Evolutionary conservation across 2,113 vertebrate species (phyloP).

Genomic region (Xenopus laevis): DNA sequence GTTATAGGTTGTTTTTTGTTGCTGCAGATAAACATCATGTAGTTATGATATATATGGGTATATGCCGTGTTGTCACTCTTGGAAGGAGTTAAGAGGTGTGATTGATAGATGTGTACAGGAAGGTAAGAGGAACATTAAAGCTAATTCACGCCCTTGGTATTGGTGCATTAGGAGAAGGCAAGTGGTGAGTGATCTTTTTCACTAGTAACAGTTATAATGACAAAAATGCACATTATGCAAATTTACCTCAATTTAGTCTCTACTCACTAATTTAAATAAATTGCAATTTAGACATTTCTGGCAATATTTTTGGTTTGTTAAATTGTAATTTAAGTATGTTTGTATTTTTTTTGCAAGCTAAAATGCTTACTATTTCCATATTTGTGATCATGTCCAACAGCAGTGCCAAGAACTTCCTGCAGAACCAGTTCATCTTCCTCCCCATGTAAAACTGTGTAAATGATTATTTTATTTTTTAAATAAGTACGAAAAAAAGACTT

Average conservation of each 20-base stretch:
- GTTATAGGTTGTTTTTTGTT: too few relatives aligned
- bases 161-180: not conserved
- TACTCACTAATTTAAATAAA: slow-evolving; percentile 3
- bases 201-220: slow-evolving; percentile 3
- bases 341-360: slow-evolving; percentile 9
- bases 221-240: slow-evolving; percentile 9
- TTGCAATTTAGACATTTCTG: not conserved
- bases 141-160: not conserved
- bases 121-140: too few relatives aligned
- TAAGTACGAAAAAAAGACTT: slow-evolving; percentile 2
- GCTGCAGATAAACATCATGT: too few relatives aligned
- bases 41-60: too few relatives aligned
- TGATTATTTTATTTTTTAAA: slow-evolving; percentile 70
- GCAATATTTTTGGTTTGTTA: slow-evolving; percentile 21
- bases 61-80: too few relatives aligned
- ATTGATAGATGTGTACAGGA: too few relatives aligned
- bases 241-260: slow-evolving; percentile 20
- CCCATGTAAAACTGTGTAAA: slow-evolving; percentile 87
- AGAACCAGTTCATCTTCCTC: slow-evolving; percentile 28
- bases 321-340: slow-evolving; percentile 33
- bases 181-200: too few relatives aligned
- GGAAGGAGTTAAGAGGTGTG: too few relatives aligned
- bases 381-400: not conserved
- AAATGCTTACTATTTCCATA: not conserved
- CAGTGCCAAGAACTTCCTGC: not conserved